Evolutionary conservation across 2,113 vertebrate genomes (phyloP), one percentile per base, ranked within the genome.

Genomic region (Anhinga anhinga): DNA sequence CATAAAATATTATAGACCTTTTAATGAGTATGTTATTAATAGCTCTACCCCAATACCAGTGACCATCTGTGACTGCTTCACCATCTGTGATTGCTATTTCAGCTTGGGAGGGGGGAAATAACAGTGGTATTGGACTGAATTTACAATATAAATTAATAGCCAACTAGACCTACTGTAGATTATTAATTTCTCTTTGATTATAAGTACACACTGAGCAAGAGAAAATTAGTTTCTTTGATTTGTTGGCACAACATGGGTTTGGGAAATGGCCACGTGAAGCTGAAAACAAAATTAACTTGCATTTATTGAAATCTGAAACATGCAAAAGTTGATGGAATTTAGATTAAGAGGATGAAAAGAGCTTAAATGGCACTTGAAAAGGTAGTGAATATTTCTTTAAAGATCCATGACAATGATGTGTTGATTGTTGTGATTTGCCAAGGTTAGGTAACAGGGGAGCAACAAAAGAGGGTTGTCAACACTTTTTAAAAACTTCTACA

Each of bases 211-310:
- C 30, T 86, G 44, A 96, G 81, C 26, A 79, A 73, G 59, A 89
- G 38, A 96, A 93, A 93, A 94, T 95, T 82, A 78, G 36, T 69
- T 96, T 77, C 76, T 93, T 91, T 96, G 83, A 93, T 96, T 91
- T 96, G 93, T 91, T 96, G 91, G 70, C 73, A 79, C 78, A 97
- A 94, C 78, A 81, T 52, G 40, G 23, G 23, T 47, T 93, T 95
- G 47, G 85, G 74, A 94, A 94, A 83, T 47, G 42, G 42, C 70
- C 63, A 74, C 0, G 0, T 55, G 53, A 95, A 95, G 61, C 81
- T 87, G 70, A 88, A 88, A 93, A 77, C 34, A 85, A 85, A 45
- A 93, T 86, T 76, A 90, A 89, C 83, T 94, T 88, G 23, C 77
- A 65, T 94, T 88, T 93, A 61, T 26, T 93, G 55, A 90, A 97